A percentile compares a stretch with the other conserved stretches of the same genome.
phyloP scores from a whole-genome alignment of 2,113 vertebrate genomes.

The Marmota flaviventris region DNA sequence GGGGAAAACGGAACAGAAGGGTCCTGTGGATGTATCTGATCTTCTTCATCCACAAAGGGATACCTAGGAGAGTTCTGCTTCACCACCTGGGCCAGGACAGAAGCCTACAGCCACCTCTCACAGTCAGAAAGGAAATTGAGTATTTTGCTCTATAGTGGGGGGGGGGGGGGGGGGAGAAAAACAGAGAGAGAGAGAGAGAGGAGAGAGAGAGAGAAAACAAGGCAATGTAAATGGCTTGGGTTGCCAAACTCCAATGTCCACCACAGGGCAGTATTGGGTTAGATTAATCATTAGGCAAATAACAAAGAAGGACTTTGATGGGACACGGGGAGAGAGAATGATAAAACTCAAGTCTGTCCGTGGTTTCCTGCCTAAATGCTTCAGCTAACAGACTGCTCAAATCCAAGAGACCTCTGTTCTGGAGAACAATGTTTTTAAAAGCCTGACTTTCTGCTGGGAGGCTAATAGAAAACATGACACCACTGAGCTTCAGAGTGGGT shows the following conservation, averaged over 20 bases:
- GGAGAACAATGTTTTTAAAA: background rate
- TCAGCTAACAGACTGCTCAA: background rate
- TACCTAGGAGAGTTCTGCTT: background rate
- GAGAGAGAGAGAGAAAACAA: background rate
- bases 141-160: background rate
- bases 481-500: background rate
- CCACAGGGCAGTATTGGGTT: background rate
- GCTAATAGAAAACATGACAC: slow-evolving; percentile 3
- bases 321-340: background rate
- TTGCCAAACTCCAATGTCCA: background rate
- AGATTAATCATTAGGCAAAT: background rate
- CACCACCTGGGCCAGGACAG: background rate
- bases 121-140: background rate
- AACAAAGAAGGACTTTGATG: background rate
- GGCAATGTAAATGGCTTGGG: background rate
- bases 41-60: background rate
- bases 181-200: background rate
- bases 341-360: background rate
- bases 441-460: background rate
- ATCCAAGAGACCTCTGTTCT: background rate
- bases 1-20: background rate
- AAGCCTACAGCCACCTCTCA: background rate
- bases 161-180: background rate
- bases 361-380: background rate
- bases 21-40: background rate